A percentile compares a stretch with the other conserved stretches of the same genome.
phyloP scores from a whole-genome alignment of 2,888 invertebrate species.

The Rhingia campestris region DNA sequence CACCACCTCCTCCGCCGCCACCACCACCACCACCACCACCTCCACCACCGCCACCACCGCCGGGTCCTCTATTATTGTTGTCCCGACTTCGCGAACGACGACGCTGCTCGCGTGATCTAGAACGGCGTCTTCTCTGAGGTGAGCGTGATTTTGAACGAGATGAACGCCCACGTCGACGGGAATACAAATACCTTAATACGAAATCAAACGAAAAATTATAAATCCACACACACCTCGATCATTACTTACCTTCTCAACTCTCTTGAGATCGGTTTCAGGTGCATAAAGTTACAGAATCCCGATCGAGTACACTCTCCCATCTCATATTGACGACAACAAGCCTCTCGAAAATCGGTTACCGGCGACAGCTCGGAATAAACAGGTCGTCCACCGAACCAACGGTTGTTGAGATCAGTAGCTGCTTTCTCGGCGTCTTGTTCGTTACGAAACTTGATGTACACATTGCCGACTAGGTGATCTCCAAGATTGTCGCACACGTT shows the following conservation, averaged over 20 bases:
- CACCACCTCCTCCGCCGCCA: constrained; percentile 19
- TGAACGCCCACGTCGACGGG: constrained; percentile 86
- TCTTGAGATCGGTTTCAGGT: constrained; percentile 98
- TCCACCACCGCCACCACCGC: background rate
- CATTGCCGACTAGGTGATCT: constrained; percentile 99
- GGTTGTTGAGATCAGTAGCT: constrained; percentile 97
- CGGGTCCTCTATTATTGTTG: constrained; percentile 75
- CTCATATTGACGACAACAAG: constrained; percentile 99
- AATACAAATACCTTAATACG: constrained; percentile 87
- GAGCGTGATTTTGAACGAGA: constrained; percentile 79
- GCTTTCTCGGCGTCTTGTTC: constrained; percentile 99
- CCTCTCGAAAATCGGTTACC: constrained; percentile 99
- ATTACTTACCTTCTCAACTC: constrained; percentile 90
- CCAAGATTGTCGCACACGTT: constrained; percentile 99
- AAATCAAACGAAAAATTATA: background rate
- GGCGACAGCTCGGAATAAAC: constrained; percentile 99
- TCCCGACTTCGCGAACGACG: constrained; percentile 81
- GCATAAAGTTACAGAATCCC: constrained; percentile 99
- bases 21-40: background rate
- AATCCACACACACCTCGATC: background rate
- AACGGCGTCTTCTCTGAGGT: constrained; percentile 80
- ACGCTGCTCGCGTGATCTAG: constrained; percentile 82
- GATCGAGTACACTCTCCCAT: constrained; percentile 99
- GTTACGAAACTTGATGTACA: constrained; percentile 98
- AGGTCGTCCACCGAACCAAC: constrained; percentile 99